Evolutionary conservation across 2,113 vertebrate species (phyloP).

Genomic region (Circaetus gallicus): DNA sequence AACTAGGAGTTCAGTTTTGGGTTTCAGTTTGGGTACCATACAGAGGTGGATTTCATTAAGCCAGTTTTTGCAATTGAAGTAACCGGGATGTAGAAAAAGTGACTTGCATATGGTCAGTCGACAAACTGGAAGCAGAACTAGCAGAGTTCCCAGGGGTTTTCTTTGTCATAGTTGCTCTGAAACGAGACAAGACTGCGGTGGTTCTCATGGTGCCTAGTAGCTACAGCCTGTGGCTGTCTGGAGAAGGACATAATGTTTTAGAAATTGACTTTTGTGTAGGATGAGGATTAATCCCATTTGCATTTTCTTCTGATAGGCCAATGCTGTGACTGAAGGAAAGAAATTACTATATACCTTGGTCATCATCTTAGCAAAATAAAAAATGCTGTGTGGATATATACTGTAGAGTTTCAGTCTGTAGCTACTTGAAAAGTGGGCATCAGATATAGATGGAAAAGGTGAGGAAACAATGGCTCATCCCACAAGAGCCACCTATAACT

Average conservation of each 20-base stretch:
- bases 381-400: not conserved
- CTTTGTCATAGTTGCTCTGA: not conserved
- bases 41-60: not conserved
- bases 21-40: not conserved
- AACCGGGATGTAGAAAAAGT: not conserved
- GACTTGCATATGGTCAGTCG: not conserved
- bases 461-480: not conserved
- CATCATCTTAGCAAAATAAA: not conserved
- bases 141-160: not conserved
- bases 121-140: not conserved
- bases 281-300: not conserved
- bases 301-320: not conserved
- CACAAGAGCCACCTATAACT: not conserved
- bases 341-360: not conserved
- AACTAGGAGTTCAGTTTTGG: not conserved
- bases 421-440: not conserved
- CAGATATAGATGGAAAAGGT: not conserved
- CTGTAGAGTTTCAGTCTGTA: not conserved
- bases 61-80: not conserved
- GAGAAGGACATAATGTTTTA: not conserved
- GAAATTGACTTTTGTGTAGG: not conserved
- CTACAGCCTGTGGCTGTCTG: not conserved
- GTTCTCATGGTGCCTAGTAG: not conserved
- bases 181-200: not conserved
- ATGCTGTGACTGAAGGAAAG: not conserved